phyloP scores from a whole-genome alignment of 2,797 vertebrate genomes.

The Neoniphon sammara region DNA sequence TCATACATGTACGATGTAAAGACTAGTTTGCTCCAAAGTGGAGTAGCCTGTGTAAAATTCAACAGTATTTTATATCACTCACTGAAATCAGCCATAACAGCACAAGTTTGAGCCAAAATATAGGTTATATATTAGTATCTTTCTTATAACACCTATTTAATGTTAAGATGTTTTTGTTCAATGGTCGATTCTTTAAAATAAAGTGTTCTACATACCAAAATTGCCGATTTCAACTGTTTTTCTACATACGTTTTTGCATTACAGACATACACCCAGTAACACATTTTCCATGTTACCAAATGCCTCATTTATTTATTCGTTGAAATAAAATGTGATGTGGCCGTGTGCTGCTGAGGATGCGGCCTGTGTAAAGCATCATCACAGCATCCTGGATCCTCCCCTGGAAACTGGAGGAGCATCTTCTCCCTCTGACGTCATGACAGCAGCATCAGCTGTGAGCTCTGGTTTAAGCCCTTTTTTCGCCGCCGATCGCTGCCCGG shows the following conservation, averaged over 20 bases:
- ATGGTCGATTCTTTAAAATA: neutral
- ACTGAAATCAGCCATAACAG: neutral
- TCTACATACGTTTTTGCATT: neutral
- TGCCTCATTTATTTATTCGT: no score
- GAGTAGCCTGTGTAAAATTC: neutral
- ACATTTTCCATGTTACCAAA: no score
- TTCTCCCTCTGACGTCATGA: slow-evolving; percentile 84
- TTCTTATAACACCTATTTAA: neutral
- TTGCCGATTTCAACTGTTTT: neutral
- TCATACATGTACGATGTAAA: no score
- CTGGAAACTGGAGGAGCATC: slow-evolving; percentile 74
- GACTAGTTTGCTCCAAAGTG: no score
- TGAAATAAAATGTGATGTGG: no score
- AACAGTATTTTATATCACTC: neutral
- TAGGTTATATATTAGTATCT: no score
- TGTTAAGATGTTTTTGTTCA: neutral
- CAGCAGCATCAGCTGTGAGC: slow-evolving; percentile 85
- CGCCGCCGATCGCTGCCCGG: slow-evolving; percentile 72
- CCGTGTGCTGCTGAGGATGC: neutral
- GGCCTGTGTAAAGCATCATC: neutral
- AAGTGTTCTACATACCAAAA: neutral
- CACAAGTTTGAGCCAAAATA: neutral
- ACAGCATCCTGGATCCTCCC: slow-evolving; percentile 37
- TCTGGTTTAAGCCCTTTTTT: slow-evolving; percentile 75
- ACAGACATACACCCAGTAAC: neutral